Base-by-base conservation (phyloP, 2,113 vertebrate genomes). In the Daphoenositta chrysoptera region DNA sequence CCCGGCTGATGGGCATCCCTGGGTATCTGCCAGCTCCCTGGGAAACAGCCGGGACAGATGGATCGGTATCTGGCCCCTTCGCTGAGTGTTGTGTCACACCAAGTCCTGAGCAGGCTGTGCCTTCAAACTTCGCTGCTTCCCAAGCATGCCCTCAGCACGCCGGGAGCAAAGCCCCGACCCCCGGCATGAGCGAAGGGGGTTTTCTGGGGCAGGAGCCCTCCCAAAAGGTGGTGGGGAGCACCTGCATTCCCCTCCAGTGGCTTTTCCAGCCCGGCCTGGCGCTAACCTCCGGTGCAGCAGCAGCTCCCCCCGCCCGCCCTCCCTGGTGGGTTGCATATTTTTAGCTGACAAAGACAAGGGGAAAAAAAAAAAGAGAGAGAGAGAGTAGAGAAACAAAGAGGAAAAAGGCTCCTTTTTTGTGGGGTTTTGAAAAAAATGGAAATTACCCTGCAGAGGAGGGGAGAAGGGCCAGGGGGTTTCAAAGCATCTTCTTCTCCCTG, bases 371-470 rank as follows among this genome's bases (percentile, higher is more conserved):
- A 45, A 54, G 9, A 48, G 15, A 51, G 15, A 31, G 27, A 51
- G 33, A 42, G 57, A 79, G n/a, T 72, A 14, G 23, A 81, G 61
- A 87, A 87, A 91, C 69, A 91, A 75, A 91, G 83, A 81, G 9
- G 61, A 11, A 92, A 87, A 94, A 95, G 69, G 35, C 53, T 90
- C 40, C 63, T 83, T 95, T 97, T 96, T 64, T 79, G 89, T 83
- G 63, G 83, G 70, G 60, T 94, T 96, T 94, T 81, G 72, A 95
- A 94, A 95, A 92, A 96, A 92, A 95, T 97, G 94, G 94, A 96
- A 97, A 96, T 97, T 63, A 87, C 73, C 70, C 92, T 80, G 85
- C 33, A 11, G 91, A 96, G 70, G 88, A 87, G 60, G 60, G 58
- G 70, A 93, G 86, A 81, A 91, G 48, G 51, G 27, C n/a, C 53